Evolutionary conservation across 2,797 vertebrate genomes (phyloP), one percentile per base, ranked within the genome.

Genomic region (Paratrypauchen microcephalus): DNA sequence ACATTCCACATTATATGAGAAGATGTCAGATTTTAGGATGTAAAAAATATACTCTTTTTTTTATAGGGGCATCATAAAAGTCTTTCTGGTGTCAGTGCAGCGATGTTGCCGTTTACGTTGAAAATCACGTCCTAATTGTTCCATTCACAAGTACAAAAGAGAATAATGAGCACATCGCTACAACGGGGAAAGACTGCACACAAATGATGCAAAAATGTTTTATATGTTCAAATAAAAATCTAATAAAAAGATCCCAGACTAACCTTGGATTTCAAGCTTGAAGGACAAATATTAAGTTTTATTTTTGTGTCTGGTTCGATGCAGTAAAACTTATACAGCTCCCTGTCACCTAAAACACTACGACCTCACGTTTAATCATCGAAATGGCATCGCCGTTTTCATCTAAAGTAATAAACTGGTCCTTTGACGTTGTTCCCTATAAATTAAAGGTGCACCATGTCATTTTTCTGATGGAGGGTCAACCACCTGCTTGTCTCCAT

Each of bases 211-310:
- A 47, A 48, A 65, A 30, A 18, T 2, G 11, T 50, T 74, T 69
- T 74, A 81, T 36, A 76, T 12, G 57, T 13, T 41, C 66, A 65
- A 75, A 84, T 77, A 87, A 83, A 82, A 26, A 73, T 57, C 63
- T 15, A 56, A 19, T 0, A 65, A 32, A 58, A 69, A 66, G 24
- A 74, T 41, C 45, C 68, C 18, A 72, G 59, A 73, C 68, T 45
- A 62, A 19, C 52, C 28, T 71, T 47, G 70, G 71, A 70, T 4
- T 0, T 0, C 7, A 7, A 39, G 47, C 23, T 57, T 18, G 62
- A 18, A 52, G 52, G 58, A 45, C 65, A 67, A 24, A 64, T 0
- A 5, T 6, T 1, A 8, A 1, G 0, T n/a, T 57, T 62, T 36
- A 19, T 28, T 66, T 62, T 1, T 16, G 23, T 62, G 52, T 1